Percentiles rank a stretch among this genome's conserved stretches.
Conservation (phyloP, 2,888 invertebrate genomes). For the Lepeophtheirus nordmannii region DNA sequence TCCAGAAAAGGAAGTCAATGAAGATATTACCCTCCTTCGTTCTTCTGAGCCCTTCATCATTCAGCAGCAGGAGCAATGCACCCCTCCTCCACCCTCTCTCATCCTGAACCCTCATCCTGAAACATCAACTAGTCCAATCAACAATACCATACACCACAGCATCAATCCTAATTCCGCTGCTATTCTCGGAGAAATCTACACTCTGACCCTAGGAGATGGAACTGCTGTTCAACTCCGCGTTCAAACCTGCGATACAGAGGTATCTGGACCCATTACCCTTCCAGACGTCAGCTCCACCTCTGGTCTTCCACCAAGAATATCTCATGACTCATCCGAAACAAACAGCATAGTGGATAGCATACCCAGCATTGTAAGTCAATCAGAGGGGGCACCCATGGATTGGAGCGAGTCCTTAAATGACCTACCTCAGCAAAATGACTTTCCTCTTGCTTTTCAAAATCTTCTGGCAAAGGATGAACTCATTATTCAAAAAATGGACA, state of each 20-base stretch:
- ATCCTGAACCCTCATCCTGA: too few relatives aligned
- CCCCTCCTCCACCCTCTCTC: too few relatives aligned
- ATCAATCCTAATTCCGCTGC: too few relatives aligned
- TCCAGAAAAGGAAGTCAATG: too few relatives aligned
- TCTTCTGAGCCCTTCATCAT: too few relatives aligned
- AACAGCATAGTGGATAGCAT: not conserved
- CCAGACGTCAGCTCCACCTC: not conserved
- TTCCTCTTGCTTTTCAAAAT: not conserved
- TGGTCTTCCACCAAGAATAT: not conserved
- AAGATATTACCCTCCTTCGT: too few relatives aligned
- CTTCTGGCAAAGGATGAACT: not conserved
- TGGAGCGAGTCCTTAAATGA: not conserved
- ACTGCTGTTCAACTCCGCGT: conserved; percentile 19
- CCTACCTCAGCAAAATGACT: not conserved
- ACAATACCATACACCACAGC: too few relatives aligned
- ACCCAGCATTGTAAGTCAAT: too few relatives aligned
- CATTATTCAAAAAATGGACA: not conserved
- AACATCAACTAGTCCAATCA: too few relatives aligned
- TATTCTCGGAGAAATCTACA: conserved; percentile 12
- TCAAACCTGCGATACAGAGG: not conserved
- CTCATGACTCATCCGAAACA: not conserved
- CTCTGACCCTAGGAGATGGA: conserved; percentile 15
- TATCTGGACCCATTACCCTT: not conserved
- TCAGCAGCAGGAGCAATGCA: too few relatives aligned
- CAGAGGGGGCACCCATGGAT: not conserved